A percentile compares a stretch with the other conserved stretches of the same genome.
Conservation (phyloP, 2,797 vertebrate species). For the Podargus strigoides region DNA sequence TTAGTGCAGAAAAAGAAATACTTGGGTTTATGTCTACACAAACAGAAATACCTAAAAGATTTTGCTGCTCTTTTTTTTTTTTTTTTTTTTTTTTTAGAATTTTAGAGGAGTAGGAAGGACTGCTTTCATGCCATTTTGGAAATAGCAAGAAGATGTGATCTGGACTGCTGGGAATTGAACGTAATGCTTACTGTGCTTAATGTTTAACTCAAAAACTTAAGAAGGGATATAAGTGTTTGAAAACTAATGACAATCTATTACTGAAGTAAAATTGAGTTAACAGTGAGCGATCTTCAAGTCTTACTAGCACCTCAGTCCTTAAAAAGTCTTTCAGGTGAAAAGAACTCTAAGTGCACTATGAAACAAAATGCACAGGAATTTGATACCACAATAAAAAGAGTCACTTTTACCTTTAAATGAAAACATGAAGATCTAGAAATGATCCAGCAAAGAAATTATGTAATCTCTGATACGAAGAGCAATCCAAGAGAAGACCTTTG, state of each 20-base stretch:
- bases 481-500: not conserved
- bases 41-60: not conserved
- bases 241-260: not conserved
- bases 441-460: not conserved
- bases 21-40: not conserved
- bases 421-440: not conserved
- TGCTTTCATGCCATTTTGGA: not conserved
- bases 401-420: not conserved
- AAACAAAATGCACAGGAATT: not conserved
- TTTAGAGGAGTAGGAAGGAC: not conserved
- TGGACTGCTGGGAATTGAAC: not conserved
- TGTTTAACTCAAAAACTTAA: not conserved
- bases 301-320: not conserved
- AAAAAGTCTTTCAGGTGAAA: not conserved
- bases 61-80: not conserved
- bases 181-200: not conserved
- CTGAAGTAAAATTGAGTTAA: not conserved
- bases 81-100: not conserved
- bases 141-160: not conserved
- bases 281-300: not conserved
- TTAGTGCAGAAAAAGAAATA: not conserved
- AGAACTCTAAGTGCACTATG: not conserved
- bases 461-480: not conserved
- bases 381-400: not conserved
- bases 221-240: not conserved